These are phyloP conservation scores for Panthera leo DNA, from an alignment of 2,113 vertebrate genomes.

Conservation along the genomic window DNA sequence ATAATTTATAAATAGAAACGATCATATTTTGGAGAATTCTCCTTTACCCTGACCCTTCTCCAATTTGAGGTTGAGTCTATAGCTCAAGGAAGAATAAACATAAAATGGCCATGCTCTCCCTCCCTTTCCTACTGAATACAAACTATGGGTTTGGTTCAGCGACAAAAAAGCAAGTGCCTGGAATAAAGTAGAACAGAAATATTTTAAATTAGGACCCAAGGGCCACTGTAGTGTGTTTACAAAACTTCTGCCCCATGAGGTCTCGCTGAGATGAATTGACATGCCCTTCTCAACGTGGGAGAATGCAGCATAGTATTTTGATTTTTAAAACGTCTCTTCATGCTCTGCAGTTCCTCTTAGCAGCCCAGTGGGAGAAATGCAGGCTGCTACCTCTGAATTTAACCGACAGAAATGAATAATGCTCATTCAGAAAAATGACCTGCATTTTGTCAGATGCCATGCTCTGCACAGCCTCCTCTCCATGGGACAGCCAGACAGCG, in stretches of 20 bases:
- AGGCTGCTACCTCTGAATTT: conserved; percentile 42
- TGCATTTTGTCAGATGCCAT: conserved; percentile 45
- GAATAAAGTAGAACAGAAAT: conserved; percentile 28
- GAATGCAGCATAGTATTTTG: conserved; percentile 48
- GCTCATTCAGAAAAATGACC: conserved; percentile 19
- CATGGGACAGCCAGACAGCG: neutral
- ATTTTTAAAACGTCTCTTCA: conserved; percentile 49
- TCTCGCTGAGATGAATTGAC: conserved; percentile 42
- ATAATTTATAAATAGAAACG: neutral
- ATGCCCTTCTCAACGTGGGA: conserved; percentile 38
- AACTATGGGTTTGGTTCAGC: neutral
- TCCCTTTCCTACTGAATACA: neutral
- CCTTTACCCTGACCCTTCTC: neutral
- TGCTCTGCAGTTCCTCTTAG: conserved; percentile 35
- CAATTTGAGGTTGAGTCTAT: neutral
- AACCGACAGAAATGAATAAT: conserved; percentile 48
- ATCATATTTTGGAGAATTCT: conserved; percentile 17
- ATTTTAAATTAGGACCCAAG: conserved; percentile 46
- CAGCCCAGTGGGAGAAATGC: conserved; percentile 27
- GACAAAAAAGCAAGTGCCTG: neutral
- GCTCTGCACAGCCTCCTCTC: neutral
- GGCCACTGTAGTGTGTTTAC: conserved; percentile 42
- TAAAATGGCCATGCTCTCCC: neutral
- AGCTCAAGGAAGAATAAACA: conserved; percentile 22
- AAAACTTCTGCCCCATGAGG: conserved; percentile 35